These are phyloP conservation scores for Himalopsyche tibetana DNA, from an alignment of 2,888 invertebrate species.

Conservation along the genomic window DNA sequence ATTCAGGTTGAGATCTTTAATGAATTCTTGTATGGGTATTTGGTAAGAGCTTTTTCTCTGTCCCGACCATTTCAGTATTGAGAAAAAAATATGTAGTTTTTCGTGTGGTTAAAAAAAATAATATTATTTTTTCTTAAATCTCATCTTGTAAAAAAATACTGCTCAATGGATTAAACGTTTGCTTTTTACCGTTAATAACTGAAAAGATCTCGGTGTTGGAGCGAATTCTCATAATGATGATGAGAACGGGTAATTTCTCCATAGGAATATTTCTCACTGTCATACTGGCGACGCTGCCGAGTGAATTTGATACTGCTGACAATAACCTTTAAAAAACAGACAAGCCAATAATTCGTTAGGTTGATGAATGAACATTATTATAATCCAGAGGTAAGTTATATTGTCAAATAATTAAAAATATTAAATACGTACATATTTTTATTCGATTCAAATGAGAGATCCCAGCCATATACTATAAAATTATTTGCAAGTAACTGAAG, in stretches of 20 bases:
- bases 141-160: background rate
- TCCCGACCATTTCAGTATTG: too few relatives aligned
- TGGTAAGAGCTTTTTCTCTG: too few relatives aligned
- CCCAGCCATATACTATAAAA: conserved; percentile 98
- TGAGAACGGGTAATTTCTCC: conserved; percentile 91
- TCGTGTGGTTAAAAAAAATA: too few relatives aligned
- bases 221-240: conserved; percentile 92
- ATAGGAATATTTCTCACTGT: conserved; percentile 90
- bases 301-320: conserved; percentile 83
- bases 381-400: conserved; percentile 8
- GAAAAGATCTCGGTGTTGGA: conserved; percentile 93
- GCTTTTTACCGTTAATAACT: conserved; percentile 86
- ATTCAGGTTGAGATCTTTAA: too few relatives aligned
- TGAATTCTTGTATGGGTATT: too few relatives aligned
- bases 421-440: conserved; percentile 81
- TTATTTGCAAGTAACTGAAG: conserved; percentile 92
- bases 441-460: conserved; percentile 92
- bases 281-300: conserved; percentile 89
- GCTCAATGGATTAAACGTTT: background rate
- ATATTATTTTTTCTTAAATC: too few relatives aligned
- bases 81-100: too few relatives aligned
- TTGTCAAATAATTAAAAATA: background rate
- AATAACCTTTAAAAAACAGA: conserved; percentile 78
- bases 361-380: too few relatives aligned
- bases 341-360: too few relatives aligned